phyloP scores from a whole-genome alignment of 30 jellyfish, hydroid and myxozoan species.

The Calvadosia cruxmelitensis region DNA sequence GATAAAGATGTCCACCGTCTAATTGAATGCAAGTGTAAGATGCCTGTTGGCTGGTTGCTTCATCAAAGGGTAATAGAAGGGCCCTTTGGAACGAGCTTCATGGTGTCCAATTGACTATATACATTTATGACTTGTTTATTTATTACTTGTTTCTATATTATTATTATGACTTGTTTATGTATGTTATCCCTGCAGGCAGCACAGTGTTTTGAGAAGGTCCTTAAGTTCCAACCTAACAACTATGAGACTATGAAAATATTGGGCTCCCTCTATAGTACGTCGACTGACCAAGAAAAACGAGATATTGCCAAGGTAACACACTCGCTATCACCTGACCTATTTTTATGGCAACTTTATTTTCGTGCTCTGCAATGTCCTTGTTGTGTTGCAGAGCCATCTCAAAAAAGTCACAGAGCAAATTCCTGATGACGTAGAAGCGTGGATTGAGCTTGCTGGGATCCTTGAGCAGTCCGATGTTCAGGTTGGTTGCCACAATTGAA shows the following conservation, averaged over 20 bases:
- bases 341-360: background rate
- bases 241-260: conserved; percentile 86
- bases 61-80: too few species aligned
- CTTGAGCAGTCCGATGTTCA: conserved; percentile 88
- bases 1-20: too few species aligned
- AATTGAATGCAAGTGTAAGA: too few species aligned
- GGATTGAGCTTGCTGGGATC: conserved; percentile 97
- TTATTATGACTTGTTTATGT: background rate
- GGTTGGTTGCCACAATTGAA: conserved; percentile 13
- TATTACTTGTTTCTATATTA: too few species aligned
- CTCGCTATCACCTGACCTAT: background rate
- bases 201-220: conserved; percentile 88
- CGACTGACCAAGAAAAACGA: conserved; percentile 74
- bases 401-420: conserved; percentile 91
- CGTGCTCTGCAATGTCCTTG: background rate
- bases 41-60: too few species aligned
- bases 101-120: too few species aligned
- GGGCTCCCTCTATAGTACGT: conserved; percentile 76
- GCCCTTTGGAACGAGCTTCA: too few species aligned
- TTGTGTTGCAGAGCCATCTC: conserved; percentile 51
- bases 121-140: too few species aligned
- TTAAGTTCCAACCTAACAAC: conserved; percentile 69
- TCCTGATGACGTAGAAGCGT: conserved; percentile 97
- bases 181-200: conserved; percentile 49
- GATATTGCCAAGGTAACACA: conserved; percentile 77